Evolutionary conservation across 2,113 vertebrate genomes (phyloP).

Genomic region (Cyanistes caeruleus): DNA sequence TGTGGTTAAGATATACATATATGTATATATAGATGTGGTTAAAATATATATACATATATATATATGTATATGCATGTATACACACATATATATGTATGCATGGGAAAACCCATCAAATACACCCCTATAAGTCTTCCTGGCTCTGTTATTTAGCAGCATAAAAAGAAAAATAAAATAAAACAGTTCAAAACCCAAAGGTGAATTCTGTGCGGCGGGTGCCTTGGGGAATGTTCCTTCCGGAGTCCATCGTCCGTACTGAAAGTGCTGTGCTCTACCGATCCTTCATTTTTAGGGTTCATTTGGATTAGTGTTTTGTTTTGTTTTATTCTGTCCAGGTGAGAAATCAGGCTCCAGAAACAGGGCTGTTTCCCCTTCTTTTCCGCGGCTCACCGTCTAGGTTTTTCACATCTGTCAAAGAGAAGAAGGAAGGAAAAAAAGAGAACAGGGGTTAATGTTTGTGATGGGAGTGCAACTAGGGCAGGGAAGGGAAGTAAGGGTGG

Average conservation of each 20-base stretch:
- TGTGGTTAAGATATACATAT: slow-evolving; percentile 76
- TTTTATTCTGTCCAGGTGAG: slow-evolving; percentile 73
- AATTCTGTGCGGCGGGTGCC: slow-evolving; percentile 79
- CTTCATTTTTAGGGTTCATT: slow-evolving; percentile 88
- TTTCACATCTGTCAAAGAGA: slow-evolving; percentile 88
- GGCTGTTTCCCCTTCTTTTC: slow-evolving; percentile 76
- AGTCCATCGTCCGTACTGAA: slow-evolving; percentile 88
- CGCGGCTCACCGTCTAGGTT: slow-evolving; percentile 92
- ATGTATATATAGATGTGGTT: slow-evolving; percentile 78
- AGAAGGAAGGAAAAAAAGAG: not conserved
- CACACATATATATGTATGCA: slow-evolving; percentile 82
- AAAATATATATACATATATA: slow-evolving; percentile 77
- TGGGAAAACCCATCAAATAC: slow-evolving; percentile 81
- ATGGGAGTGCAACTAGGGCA: not conserved
- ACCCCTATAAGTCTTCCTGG: slow-evolving; percentile 82
- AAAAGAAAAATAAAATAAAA: slow-evolving; percentile 78
- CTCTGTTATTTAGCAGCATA: slow-evolving; percentile 85
- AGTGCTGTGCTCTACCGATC: slow-evolving; percentile 95
- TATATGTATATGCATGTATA: slow-evolving; percentile 78
- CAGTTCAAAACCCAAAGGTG: slow-evolving; percentile 80
- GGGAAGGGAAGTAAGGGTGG: slow-evolving; percentile 15
- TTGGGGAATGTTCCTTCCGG: slow-evolving; percentile 90
- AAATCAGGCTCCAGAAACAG: slow-evolving; percentile 79
- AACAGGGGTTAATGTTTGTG: slow-evolving; percentile 31
- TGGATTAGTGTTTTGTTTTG: slow-evolving; percentile 76